These are phyloP conservation scores for Dendrolimus kikuchii DNA, from an alignment of 1,140 invertebrate species.

Conservation along the genomic window DNA sequence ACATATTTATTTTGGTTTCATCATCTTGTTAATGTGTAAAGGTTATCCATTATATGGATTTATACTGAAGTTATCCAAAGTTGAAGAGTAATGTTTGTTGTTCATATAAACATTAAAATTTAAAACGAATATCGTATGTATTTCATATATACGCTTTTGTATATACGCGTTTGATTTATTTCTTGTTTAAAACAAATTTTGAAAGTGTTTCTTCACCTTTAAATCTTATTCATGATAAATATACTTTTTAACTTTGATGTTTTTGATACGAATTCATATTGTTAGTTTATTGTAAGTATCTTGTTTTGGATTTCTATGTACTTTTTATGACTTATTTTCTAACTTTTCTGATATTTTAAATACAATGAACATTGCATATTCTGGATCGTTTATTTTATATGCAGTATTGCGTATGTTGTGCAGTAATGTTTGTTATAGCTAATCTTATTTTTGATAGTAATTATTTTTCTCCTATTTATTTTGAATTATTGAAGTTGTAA, in stretches of 20 bases:
- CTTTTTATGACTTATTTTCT: not conserved
- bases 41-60: slow-evolving; percentile 20
- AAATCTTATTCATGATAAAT: not conserved
- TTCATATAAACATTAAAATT: slow-evolving; percentile 10
- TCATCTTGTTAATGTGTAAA: slow-evolving; percentile 2
- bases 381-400: no score
- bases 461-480: no score
- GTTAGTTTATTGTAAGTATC: not conserved
- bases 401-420: no score
- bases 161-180: slow-evolving; percentile 10
- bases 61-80: slow-evolving; percentile 41
- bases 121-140: slow-evolving; percentile 12
- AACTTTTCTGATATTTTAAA: no score
- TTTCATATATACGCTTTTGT: slow-evolving; percentile 15
- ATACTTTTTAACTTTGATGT: not conserved
- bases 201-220: not conserved
- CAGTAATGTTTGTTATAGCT: no score
- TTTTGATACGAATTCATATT: not conserved
- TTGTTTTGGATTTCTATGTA: not conserved
- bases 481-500: no score
- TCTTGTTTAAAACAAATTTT: slow-evolving; percentile 14
- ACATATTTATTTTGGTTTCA: no score
- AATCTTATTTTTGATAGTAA: no score
- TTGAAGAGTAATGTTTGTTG: slow-evolving; percentile 26
- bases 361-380: no score